phyloP scores from a whole-genome alignment of 2,888 invertebrate species.

The Ichneumoninae sp. region DNA sequence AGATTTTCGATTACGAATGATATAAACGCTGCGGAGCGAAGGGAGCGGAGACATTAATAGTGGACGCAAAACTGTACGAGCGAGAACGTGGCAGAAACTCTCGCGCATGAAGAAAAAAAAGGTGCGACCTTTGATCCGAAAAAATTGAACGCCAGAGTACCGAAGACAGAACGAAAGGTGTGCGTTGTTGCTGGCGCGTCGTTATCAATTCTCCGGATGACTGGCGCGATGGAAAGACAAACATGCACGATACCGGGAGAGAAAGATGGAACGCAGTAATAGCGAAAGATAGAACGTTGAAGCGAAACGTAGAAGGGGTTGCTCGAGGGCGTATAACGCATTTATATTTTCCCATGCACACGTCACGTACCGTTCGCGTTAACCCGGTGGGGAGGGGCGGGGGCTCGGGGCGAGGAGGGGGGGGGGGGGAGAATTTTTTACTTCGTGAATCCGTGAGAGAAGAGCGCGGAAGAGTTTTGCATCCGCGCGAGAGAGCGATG shows the following conservation, averaged over 20 bases:
- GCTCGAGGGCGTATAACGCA: constrained; percentile 40
- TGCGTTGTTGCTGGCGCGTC: constrained; percentile 27
- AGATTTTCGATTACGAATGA: not conserved
- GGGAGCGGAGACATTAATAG: not conserved
- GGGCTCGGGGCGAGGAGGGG: constrained; percentile 10
- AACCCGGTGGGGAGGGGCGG: constrained; percentile 10
- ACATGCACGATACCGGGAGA: constrained; percentile 24
- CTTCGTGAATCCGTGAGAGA: constrained; percentile 51
- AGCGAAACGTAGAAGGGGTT: constrained; percentile 39
- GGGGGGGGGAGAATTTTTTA: constrained; percentile 51
- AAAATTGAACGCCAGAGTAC: not conserved
- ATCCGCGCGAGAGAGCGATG: constrained; percentile 62
- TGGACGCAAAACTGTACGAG: not conserved
- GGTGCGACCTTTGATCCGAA: not conserved
- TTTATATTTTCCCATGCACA: constrained; percentile 55
- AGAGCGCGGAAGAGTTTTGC: constrained; percentile 63
- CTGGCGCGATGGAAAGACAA: constrained; percentile 22
- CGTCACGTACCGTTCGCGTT: constrained; percentile 48
- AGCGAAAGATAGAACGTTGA: constrained; percentile 41
- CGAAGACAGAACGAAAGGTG: constrained; percentile 9
- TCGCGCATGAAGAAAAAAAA: not conserved
- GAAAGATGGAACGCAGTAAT: not conserved
- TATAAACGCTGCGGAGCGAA: not conserved
- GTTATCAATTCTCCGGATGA: constrained; percentile 43
- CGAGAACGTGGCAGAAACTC: not conserved